Evolutionary conservation across 1,140 invertebrate species (phyloP), one percentile per base, ranked within the genome.

Genomic region (Macrosteles quadrilineatus): DNA sequence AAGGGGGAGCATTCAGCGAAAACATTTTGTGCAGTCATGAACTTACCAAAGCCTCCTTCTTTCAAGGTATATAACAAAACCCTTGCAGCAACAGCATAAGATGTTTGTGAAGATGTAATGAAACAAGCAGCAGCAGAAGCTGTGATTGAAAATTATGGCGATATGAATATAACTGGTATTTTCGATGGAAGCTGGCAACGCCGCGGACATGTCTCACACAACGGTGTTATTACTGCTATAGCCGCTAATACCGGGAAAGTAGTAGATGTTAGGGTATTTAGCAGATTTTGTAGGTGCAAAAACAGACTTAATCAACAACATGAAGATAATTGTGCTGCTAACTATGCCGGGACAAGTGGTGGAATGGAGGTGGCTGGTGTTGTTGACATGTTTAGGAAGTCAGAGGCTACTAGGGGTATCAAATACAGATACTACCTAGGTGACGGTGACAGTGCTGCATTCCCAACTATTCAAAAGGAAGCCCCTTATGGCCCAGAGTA

Each of bases 391-490:
- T 71, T 68, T 21, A 29, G 66, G 30, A 19, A 19, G 19, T 68
- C 29, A 19, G 32, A 12, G 31, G 19, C 12, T 53, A 11, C 19
- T 31, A 29, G 30, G n/a, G 30, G 32, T 68, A 12, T 68, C 23
- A 23, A 63, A 68, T 68, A 70, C 53, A 31, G 29, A 30, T 27
- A 71, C 23, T 71, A 68, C 36, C 50, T 69, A 68, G 69, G 63
- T 50, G 69, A 71, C 64, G 69, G 69, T 17, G 69, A 71, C 27
- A 62, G 21, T 27, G 57, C 57, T 62, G 19, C 57, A n/a, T 62
- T 62, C 29, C 27, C 57, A 27, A 27, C 57, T 30, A 12, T 62
- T 23, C 12, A 12, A 27, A 12, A 30, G 29, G 21, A 21, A 23
- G 27, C 19, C n/a, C 29, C 57, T 12, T 62, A 62, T 30, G 57